Percentiles rank a stretch among this genome's conserved stretches.
Conservation (phyloP, 2,888 invertebrate genomes). For the Eilema griseolum region DNA sequence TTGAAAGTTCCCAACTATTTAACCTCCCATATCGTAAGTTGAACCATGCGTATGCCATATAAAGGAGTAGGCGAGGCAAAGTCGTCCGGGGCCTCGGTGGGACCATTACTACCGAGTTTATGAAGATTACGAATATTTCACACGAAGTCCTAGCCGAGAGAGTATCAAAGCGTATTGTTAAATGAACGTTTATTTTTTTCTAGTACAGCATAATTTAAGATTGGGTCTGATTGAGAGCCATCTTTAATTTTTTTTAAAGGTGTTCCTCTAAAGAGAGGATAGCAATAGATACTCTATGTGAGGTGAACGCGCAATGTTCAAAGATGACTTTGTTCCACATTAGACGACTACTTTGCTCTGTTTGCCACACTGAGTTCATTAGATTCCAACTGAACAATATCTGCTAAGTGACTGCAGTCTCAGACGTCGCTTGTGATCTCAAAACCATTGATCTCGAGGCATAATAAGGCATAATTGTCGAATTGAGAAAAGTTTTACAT, state of each 20-base stretch:
- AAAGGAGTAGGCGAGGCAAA: slow-evolving; percentile 41
- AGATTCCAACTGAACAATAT: background rate
- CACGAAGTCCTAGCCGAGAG: slow-evolving; percentile 45
- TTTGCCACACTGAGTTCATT: background rate
- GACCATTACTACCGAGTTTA: slow-evolving; percentile 45
- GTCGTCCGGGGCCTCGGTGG: slow-evolving; percentile 40
- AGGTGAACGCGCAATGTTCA: too few species aligned
- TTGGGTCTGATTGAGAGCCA: too few species aligned
- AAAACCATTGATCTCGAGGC: background rate
- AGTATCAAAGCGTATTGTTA: slow-evolving; percentile 47
- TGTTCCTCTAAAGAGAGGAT: background rate
- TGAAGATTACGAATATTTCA: slow-evolving; percentile 54
- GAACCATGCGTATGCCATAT: slow-evolving; percentile 36
- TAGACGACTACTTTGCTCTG: background rate
- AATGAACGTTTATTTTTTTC: slow-evolving; percentile 10
- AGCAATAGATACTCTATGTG: too few species aligned
- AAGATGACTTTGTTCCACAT: background rate
- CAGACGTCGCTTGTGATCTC: background rate
- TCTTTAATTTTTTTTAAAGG: too few species aligned
- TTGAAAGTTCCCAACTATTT: slow-evolving; percentile 42
- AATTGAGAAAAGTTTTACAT: too few species aligned
- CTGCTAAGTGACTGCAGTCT: background rate
- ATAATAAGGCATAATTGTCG: too few species aligned
- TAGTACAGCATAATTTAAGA: too few species aligned
- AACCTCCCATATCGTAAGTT: slow-evolving; percentile 47